phyloP scores from a whole-genome alignment of 2,888 invertebrate genomes.

The Bruchidius siliquastri region DNA sequence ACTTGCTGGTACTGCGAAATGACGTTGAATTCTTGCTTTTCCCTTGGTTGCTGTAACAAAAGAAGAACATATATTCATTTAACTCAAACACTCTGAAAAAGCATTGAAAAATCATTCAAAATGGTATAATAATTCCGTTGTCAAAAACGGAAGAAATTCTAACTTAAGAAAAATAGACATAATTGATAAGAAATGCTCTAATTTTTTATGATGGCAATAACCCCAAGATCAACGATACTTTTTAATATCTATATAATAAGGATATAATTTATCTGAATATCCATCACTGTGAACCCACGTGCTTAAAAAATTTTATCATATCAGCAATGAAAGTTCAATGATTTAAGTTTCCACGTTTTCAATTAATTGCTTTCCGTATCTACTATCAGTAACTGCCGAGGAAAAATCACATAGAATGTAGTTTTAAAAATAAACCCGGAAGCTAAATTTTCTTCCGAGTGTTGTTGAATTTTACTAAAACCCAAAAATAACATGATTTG shows the following conservation, averaged over 20 bases:
- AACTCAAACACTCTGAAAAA: too few relatives aligned
- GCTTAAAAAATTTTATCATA: neutral
- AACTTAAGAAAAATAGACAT: too few relatives aligned
- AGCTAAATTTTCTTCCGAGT: too few relatives aligned
- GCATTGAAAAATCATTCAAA: too few relatives aligned
- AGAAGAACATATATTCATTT: too few relatives aligned
- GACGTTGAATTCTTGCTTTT: constrained; percentile 10
- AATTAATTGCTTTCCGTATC: neutral
- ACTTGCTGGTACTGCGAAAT: constrained; percentile 20
- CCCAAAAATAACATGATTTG: too few relatives aligned
- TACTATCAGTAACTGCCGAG: neutral
- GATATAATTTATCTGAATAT: neutral
- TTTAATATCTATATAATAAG: neutral
- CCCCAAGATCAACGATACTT: neutral
- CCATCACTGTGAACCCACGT: neutral
- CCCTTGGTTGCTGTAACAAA: neutral
- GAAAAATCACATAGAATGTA: neutral
- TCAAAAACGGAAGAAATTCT: too few relatives aligned
- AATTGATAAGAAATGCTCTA: too few relatives aligned
- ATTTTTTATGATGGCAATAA: neutral
- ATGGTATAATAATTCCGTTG: too few relatives aligned
- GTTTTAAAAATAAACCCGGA: too few relatives aligned
- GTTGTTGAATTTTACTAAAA: too few relatives aligned
- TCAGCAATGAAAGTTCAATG: neutral
- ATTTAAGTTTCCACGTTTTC: neutral